Evolutionary conservation across 2,888 invertebrate genomes (phyloP).

Genomic region (Apoda limacodes): DNA sequence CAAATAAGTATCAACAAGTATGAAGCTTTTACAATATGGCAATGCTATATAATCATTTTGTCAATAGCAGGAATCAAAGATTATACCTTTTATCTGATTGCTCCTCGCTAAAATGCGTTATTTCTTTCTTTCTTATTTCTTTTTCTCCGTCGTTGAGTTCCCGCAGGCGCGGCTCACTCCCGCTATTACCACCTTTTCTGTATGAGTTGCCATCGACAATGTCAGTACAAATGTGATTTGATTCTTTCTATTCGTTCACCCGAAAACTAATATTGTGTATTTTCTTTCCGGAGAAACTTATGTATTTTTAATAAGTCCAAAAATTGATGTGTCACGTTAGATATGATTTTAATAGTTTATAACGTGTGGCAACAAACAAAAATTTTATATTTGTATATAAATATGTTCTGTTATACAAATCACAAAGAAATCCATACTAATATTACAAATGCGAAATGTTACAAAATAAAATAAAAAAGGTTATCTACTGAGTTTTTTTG

Average conservation of each 20-base stretch:
- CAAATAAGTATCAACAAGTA: no score
- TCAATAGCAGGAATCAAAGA: slow-evolving; percentile 1
- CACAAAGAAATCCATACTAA: no score
- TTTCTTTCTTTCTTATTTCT: slow-evolving; percentile 27
- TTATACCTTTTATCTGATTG: slow-evolving; percentile 1
- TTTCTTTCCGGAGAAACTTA: no score
- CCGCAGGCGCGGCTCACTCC: slow-evolving; percentile 26
- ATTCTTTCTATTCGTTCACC: not conserved
- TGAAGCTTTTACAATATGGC: slow-evolving; percentile 2
- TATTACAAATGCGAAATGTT: no score
- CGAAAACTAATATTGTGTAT: not conserved
- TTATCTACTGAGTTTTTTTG: no score
- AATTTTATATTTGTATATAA: no score
- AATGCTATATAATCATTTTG: not conserved
- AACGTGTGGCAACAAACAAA: no score
- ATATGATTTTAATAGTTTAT: no score
- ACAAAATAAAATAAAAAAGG: no score
- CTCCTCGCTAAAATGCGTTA: slow-evolving; percentile 42
- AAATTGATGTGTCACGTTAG: no score
- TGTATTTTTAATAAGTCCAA: no score
- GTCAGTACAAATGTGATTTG: not conserved
- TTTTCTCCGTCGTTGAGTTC: slow-evolving; percentile 30
- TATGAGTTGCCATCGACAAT: not conserved
- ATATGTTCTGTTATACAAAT: no score
- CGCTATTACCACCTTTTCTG: not conserved